Evolutionary conservation across 2,113 vertebrate genomes (phyloP), one percentile per base, ranked within the genome.

Genomic region (Dascyllus trimaculatus): DNA sequence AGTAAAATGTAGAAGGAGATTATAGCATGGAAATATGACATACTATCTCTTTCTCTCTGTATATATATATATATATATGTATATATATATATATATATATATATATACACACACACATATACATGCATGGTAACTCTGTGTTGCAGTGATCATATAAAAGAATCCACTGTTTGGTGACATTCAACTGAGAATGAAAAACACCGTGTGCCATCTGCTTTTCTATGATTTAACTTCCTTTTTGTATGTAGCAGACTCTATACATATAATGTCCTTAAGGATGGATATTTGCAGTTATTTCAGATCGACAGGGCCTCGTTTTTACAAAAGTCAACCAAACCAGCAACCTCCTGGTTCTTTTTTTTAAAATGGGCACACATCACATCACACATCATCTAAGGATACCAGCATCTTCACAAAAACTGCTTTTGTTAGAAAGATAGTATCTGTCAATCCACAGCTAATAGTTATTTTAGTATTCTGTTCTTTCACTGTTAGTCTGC

Each of bases 1-100:
- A 74, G 66, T 64, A 21, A 75, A 81, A 76, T 24, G 52, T 7
- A 25, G 66, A 64, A 35, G 29, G 60, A 64, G 56, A 61, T 49
- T 18, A 17, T 25, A 35, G 9, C 32, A 1, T 8, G 7, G n/a
- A 49, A 45, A 49, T 0, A 11, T 19, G 11, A 62, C 46, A 54
- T 0, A 24, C 17, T 66, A 51, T 1, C 29, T 29, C 21, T 35
- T 3, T 10, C 32, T 8, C 32, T 35, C 32, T 35, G 7, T 35
- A 26, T 40, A 71, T 24, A 22, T 1, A 29, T 48, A 51, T 13
- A 18, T 72, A 51, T 5, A n/a, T n/a, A n/a, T 35, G 7, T 35
- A 26, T 40, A 71, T 24, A 22, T 1, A 29, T 48, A 51, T 13
- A 18, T 35, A 26, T 40, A 71, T 24, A 22, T 1, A 29, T 48